phyloP scores from a whole-genome alignment of 2,113 vertebrate species.

The Spilogale gracilis region DNA sequence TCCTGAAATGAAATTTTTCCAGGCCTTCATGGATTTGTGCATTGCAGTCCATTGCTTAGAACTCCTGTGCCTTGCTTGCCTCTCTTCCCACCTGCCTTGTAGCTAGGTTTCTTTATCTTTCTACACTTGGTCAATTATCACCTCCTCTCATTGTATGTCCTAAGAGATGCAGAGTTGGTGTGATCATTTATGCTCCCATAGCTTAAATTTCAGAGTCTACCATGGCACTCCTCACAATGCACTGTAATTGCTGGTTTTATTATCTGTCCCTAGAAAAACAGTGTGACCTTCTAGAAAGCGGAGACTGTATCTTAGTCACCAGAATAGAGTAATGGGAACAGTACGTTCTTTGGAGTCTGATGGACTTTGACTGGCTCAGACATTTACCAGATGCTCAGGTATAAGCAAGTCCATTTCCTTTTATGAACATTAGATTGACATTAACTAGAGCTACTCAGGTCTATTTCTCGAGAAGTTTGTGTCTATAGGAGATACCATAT shows the following conservation, averaged over 20 bases:
- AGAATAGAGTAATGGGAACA: background rate
- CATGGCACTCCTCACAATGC: too few species aligned
- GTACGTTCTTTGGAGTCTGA: background rate
- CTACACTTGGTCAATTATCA: background rate
- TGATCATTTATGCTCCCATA: background rate
- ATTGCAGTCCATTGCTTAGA: background rate
- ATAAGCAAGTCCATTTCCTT: background rate
- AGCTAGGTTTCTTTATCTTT: background rate
- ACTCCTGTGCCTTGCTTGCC: background rate
- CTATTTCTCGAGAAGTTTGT: background rate
- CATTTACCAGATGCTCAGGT: background rate
- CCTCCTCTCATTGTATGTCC: background rate
- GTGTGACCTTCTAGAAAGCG: background rate
- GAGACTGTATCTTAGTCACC: background rate
- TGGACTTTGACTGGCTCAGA: background rate
- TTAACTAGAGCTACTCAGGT: background rate
- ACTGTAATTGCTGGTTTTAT: background rate
- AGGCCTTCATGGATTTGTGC: background rate
- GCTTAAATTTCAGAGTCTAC: background rate
- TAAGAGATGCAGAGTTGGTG: background rate
- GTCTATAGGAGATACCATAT: background rate
- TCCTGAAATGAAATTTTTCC: background rate
- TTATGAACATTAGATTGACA: background rate
- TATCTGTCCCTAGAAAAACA: background rate
- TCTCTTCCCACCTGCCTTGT: background rate